Evolutionary conservation across 2,888 invertebrate genomes (phyloP).

Genomic region (Penaeus monodon): DNA sequence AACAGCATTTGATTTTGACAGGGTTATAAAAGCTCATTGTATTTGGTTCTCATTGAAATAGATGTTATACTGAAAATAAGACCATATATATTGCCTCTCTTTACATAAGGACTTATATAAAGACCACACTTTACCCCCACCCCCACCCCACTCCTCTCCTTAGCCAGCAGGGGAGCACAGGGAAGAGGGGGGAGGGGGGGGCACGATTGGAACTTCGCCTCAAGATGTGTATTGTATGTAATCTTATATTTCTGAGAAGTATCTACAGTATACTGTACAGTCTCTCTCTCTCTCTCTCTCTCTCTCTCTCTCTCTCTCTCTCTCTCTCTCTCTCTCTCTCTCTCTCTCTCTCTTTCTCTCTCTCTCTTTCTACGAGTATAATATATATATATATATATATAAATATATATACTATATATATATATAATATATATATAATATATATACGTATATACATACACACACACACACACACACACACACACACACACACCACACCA

Average conservation of each 20-base stretch:
- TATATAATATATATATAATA: background rate
- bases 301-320: background rate
- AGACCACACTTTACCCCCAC: too few relatives aligned
- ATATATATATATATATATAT: slow-evolving; percentile 8
- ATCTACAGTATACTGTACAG: background rate
- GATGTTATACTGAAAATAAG: too few relatives aligned
- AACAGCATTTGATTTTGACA: too few relatives aligned
- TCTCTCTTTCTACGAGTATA: too few relatives aligned
- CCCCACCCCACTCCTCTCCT: background rate
- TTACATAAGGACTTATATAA: too few relatives aligned
- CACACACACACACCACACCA: slow-evolving; percentile 17
- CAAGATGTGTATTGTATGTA: background rate
- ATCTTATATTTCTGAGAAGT: background rate
- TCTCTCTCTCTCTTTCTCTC: background rate
- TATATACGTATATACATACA: background rate
- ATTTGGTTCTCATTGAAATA: too few relatives aligned
- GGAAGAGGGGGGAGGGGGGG: background rate
- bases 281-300: slow-evolving; percentile 11
- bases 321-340: background rate
- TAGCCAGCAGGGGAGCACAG: too few relatives aligned
- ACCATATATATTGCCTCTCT: too few relatives aligned
- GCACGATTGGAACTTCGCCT: background rate
- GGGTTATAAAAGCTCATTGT: too few relatives aligned
- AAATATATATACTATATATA: slow-evolving; percentile 28
- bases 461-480: background rate